These are phyloP conservation scores for Zygogramma bicolorata DNA, from an alignment of 2,888 invertebrate species.

Conservation along the genomic window DNA sequence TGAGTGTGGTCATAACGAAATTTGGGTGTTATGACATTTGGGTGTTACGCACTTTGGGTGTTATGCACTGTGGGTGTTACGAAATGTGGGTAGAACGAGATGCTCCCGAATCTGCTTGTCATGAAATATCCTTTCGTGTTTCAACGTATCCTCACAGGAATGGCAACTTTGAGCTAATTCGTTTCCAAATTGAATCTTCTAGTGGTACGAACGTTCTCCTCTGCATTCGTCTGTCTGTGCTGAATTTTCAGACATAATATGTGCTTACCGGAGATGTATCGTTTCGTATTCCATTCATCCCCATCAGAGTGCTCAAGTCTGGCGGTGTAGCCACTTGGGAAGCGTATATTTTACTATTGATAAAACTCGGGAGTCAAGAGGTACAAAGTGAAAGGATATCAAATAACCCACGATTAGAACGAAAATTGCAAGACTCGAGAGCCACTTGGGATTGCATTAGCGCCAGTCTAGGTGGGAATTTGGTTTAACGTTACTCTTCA, in stretches of 20 bases:
- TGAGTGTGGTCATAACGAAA: too few species aligned
- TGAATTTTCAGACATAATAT: constrained; percentile 8
- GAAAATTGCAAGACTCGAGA: constrained; percentile 26
- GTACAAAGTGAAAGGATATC: constrained; percentile 30
- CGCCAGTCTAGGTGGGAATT: neutral
- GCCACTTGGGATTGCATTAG: neutral
- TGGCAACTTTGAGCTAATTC: neutral
- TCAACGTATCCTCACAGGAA: neutral
- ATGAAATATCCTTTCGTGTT: neutral
- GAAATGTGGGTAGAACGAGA: too few species aligned
- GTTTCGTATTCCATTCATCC: constrained; percentile 10
- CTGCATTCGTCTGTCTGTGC: neutral
- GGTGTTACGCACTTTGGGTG: too few species aligned
- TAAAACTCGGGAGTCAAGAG: constrained; percentile 24
- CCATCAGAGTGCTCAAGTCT: constrained; percentile 28
- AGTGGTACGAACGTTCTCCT: neutral
- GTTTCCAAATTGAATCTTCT: neutral
- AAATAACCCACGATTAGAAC: constrained; percentile 32
- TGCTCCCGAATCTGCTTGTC: neutral
- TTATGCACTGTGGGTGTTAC: too few species aligned
- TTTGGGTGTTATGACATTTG: too few species aligned
- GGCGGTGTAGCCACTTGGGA: constrained; percentile 23
- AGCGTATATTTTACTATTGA: constrained; percentile 34
- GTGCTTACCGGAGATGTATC: neutral
- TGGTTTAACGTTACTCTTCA: neutral